Base-by-base conservation (phyloP, 2,113 vertebrate genomes). In the Dolichotis patagonum region DNA sequence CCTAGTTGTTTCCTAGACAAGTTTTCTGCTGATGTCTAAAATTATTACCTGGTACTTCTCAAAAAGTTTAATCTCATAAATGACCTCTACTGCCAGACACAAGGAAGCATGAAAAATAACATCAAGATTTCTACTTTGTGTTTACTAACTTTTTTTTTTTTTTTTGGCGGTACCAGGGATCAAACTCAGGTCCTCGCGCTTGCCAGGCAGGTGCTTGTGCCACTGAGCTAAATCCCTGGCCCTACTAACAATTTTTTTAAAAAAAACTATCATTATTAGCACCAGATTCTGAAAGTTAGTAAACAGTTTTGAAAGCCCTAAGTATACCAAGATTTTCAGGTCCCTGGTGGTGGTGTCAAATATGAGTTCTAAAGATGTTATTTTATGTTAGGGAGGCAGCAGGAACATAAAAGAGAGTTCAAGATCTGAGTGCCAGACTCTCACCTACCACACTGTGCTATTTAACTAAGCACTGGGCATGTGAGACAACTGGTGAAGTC, bases 181-280 rank as follows among this genome's bases (percentile, higher is more conserved):
- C n/a, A n/a, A n/a, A n/a, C n/a, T n/a, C n/a, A n/a, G n/a, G n/a
- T n/a, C n/a, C n/a, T n/a, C n/a, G n/a, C n/a, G n/a, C n/a, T n/a
- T n/a, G n/a, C n/a, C n/a, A n/a, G n/a, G n/a, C n/a, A n/a, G n/a
- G n/a, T n/a, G n/a, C n/a, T n/a, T n/a, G n/a, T n/a, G n/a, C n/a
- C n/a, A n/a, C n/a, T n/a, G n/a, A n/a, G n/a, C n/a, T n/a, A n/a
- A n/a, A n/a, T n/a, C n/a, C n/a, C n/a, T n/a, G n/a, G n/a, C n/a
- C n/a, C n/a, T n/a, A n/a, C n/a, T 94, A 85, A 92, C 62, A 20
- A 38, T 71, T 97, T 94, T 71, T 97, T 94, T n/a, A n/a, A n/a
- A n/a, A 88, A 94, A 83, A 69, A 60, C 60, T n/a, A 85, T n/a
- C 46, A 87, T 88, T 62, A 84, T 35, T 54, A 78, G 24, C 24